Percentiles rank a stretch among this genome's conserved stretches.
phyloP scores from a whole-genome alignment of 2,797 vertebrate species.

The Lateolabrax maculatus region DNA sequence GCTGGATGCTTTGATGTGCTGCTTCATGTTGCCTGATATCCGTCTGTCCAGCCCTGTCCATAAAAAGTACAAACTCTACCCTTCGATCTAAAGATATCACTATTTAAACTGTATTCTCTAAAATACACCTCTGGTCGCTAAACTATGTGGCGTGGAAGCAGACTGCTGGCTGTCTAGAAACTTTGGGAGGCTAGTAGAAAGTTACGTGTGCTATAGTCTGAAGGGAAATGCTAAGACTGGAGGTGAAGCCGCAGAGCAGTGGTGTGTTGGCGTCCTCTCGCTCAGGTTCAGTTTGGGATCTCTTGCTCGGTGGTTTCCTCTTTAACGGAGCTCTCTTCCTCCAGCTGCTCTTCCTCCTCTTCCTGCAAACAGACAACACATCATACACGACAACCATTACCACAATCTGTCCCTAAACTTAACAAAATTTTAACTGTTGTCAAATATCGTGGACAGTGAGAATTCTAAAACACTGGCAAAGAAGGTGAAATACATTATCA shows the following conservation, averaged over 20 bases:
- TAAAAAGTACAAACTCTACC: conserved; percentile 67
- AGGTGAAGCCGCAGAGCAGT: conserved; percentile 17
- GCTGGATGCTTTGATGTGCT: conserved; percentile 34
- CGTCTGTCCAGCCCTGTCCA: conserved; percentile 16
- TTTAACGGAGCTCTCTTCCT: conserved; percentile 84
- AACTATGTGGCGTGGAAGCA: conserved; percentile 39
- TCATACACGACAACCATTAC: not conserved
- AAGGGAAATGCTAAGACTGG: conserved; percentile 36
- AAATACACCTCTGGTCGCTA: conserved; percentile 63
- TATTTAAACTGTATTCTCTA: conserved; percentile 51
- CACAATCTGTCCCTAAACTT: too few species aligned
- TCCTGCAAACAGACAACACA: conserved; percentile 82
- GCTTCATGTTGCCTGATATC: conserved; percentile 30
- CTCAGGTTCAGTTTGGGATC: conserved; percentile 81
- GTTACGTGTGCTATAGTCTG: conserved; percentile 53
- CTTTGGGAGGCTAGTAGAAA: conserved; percentile 66
- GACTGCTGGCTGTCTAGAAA: conserved; percentile 48
- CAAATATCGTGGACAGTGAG: too few species aligned
- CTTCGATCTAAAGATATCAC: conserved; percentile 42
- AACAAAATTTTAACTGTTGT: too few species aligned
- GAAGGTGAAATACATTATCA: too few species aligned
- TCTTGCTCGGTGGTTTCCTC: conserved; percentile 88
- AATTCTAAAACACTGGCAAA: too few species aligned
- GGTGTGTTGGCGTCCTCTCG: conserved; percentile 15
- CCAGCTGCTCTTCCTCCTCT: conserved; percentile 88